These are phyloP conservation scores for Monochamus saltuarius DNA, from an alignment of 1,140 invertebrate genomes.

Conservation along the genomic window DNA sequence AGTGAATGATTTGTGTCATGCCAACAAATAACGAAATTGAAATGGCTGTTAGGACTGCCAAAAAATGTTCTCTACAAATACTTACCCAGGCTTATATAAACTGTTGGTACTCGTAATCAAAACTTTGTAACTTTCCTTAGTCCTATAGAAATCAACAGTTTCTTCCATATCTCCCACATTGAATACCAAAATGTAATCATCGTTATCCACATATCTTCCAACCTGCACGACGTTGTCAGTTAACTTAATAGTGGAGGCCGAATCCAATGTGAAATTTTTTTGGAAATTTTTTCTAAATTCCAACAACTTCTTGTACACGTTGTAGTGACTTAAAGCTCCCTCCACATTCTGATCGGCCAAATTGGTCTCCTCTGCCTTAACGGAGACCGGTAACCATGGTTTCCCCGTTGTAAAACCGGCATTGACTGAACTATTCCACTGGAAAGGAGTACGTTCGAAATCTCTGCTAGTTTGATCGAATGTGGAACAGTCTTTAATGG, in stretches of 20 bases:
- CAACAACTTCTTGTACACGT: conserved; percentile 30
- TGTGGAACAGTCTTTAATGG: conserved; percentile 49
- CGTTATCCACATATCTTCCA: conserved; percentile 11
- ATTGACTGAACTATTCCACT: conserved; percentile 64
- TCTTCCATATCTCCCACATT: conserved; percentile 13
- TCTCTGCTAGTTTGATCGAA: conserved; percentile 49
- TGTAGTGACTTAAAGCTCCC: conserved; percentile 31
- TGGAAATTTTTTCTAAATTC: conserved; percentile 1
- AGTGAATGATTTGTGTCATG: too few relatives aligned
- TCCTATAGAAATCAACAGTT: conserved; percentile 15
- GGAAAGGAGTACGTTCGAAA: conserved; percentile 64
- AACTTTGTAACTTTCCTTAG: conserved; percentile 5
- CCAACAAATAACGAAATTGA: too few relatives aligned
- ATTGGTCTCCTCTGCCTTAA: conserved; percentile 61
- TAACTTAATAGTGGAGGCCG: background rate
- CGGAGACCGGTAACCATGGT: conserved; percentile 67
- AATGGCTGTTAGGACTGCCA: too few relatives aligned
- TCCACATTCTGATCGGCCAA: conserved; percentile 32
- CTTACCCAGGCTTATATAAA: background rate
- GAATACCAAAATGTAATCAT: conserved; percentile 15
- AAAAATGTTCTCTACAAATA: too few relatives aligned
- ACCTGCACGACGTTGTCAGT: conserved; percentile 9
- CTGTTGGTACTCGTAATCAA: conserved; percentile 16
- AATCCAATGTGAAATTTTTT: background rate
- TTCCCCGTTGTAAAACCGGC: conserved; percentile 55